phyloP scores from a whole-genome alignment of 2,888 invertebrate genomes.

The Apodemia mormo region DNA sequence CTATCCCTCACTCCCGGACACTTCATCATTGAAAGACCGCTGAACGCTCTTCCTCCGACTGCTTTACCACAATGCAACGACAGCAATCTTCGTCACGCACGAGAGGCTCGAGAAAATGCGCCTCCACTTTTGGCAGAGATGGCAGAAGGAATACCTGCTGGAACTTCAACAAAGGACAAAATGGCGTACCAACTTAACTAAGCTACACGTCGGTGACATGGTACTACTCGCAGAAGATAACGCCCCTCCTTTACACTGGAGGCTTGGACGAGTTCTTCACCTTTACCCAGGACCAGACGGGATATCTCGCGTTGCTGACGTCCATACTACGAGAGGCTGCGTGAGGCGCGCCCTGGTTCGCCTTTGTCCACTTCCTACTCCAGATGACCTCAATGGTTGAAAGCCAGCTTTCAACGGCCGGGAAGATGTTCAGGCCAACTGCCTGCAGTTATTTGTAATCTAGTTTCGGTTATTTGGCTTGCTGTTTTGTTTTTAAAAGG shows the following conservation, averaged over 20 bases:
- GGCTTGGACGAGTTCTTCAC: slow-evolving; percentile 25
- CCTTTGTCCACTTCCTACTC: slow-evolving; percentile 22
- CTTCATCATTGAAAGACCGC: slow-evolving; percentile 31
- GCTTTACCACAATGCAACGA: no score
- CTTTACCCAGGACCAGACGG: slow-evolving; percentile 27
- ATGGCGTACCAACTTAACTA: neutral
- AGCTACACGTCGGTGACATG: slow-evolving; percentile 21
- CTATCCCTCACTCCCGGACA: slow-evolving; percentile 28
- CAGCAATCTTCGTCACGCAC: no score
- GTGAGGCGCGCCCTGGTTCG: slow-evolving; percentile 24
- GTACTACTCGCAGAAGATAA: slow-evolving; percentile 23
- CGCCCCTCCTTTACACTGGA: no score
- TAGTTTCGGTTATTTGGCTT: no score
- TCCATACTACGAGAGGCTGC: slow-evolving; percentile 19
- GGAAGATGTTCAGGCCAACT: neutral
- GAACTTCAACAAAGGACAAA: slow-evolving; percentile 16
- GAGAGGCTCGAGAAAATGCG: slow-evolving; percentile 21
- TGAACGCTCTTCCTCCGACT: slow-evolving; percentile 25
- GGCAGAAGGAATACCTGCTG: slow-evolving; percentile 21
- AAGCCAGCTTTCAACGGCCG: no score
- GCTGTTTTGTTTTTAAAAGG: no score
- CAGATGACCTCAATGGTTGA: neutral
- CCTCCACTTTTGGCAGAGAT: slow-evolving; percentile 31
- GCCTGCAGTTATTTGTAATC: no score
- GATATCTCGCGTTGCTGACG: slow-evolving; percentile 27